Evolutionary conservation across 2,797 vertebrate species (phyloP).

Genomic region (Pipistrellus nathusii): DNA sequence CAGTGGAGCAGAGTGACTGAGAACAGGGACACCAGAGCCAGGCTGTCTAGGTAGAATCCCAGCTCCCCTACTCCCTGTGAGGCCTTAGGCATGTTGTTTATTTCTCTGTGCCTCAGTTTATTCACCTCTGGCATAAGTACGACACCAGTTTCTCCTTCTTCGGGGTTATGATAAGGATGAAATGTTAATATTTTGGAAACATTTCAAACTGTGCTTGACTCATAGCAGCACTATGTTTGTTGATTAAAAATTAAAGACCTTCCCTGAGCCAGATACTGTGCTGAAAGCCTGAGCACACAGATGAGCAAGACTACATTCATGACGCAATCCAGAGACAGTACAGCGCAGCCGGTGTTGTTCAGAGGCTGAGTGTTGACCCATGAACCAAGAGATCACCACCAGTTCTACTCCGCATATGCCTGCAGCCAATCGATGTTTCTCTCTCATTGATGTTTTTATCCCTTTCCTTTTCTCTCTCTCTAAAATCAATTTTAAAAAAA

Average conservation of each 20-base stretch:
- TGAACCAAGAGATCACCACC: too few species aligned
- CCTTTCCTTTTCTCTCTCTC: too few species aligned
- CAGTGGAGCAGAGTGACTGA: not conserved
- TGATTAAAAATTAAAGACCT: conserved; percentile 76
- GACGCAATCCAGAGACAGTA: not conserved
- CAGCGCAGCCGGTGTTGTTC: too few species aligned
- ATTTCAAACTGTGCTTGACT: not conserved
- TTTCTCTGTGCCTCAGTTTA: not conserved
- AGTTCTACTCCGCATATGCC: too few species aligned
- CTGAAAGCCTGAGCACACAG: not conserved
- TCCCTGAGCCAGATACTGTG: not conserved
- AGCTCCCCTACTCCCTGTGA: not conserved
- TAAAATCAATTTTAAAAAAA: not conserved
- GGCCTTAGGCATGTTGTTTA: not conserved
- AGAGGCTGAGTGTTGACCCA: too few species aligned
- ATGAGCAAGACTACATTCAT: not conserved
- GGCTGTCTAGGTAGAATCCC: not conserved
- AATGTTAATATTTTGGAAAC: not conserved
- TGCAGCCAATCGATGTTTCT: too few species aligned
- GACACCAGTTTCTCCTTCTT: not conserved
- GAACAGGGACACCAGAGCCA: not conserved
- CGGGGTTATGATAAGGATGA: not conserved
- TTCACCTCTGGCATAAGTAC: not conserved
- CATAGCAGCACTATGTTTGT: not conserved
- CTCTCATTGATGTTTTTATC: too few species aligned